phyloP scores from a whole-genome alignment of 2,113 vertebrate species.

The Acanthochromis polyacanthus region DNA sequence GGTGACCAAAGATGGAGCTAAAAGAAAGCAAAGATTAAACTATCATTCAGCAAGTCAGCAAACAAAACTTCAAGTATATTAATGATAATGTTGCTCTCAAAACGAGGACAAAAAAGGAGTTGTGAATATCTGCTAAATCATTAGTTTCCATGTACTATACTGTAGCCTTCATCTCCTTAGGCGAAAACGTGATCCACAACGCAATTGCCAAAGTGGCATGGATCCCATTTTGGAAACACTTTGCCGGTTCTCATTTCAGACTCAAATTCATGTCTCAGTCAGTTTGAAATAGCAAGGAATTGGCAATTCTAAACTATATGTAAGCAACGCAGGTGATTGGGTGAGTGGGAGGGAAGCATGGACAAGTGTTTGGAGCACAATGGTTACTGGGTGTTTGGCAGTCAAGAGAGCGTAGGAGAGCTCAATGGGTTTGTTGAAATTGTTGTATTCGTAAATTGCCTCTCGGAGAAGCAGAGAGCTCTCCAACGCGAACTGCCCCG shows the following conservation, averaged over 20 bases:
- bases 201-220: background rate
- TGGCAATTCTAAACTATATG: conserved; percentile 7
- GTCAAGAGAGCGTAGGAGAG: conserved; percentile 75
- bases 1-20: background rate
- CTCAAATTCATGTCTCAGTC: background rate
- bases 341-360: conserved; percentile 59
- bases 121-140: no score
- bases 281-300: conserved; percentile 5
- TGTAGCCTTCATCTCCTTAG: no score
- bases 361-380: conserved; percentile 68
- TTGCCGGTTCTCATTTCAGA: background rate
- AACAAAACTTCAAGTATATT: no score
- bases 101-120: no score
- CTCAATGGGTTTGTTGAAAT: conserved; percentile 69
- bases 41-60: no score
- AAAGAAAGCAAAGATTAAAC: background rate
- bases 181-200: background rate
- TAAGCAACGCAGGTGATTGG: conserved; percentile 52
- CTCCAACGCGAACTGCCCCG: conserved; percentile 48
- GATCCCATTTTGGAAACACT: no score
- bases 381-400: conserved; percentile 65
- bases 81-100: no score
- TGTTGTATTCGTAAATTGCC: conserved; percentile 70
- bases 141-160: no score
- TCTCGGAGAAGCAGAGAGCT: conserved; percentile 63